phyloP scores from a whole-genome alignment of 2,113 vertebrate species.

The Monarcha castaneiventris region DNA sequence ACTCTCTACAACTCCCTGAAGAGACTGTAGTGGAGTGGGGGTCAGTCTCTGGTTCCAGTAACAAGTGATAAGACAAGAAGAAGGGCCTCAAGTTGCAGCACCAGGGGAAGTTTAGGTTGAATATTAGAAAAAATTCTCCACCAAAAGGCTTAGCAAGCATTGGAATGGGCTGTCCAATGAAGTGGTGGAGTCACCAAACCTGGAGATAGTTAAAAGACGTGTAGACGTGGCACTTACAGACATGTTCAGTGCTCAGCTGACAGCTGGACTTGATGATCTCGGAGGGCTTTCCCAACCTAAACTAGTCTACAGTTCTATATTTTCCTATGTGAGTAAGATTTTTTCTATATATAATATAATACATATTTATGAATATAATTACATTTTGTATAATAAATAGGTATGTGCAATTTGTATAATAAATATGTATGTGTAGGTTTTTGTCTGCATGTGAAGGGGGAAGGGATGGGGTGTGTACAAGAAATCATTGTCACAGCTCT shows the following conservation, averaged over 20 bases:
- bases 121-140: background rate
- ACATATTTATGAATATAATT: background rate
- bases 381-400: background rate
- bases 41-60: background rate
- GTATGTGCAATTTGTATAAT: background rate
- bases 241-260: background rate
- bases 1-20: background rate
- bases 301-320: background rate
- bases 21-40: no score
- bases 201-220: background rate
- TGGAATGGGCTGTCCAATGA: background rate
- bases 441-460: background rate
- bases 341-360: background rate
- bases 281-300: background rate
- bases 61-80: background rate
- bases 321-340: background rate
- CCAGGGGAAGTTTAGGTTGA: background rate
- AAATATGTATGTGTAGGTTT: background rate
- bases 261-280: background rate
- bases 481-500: background rate
- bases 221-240: background rate
- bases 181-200: background rate
- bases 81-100: background rate
- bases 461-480: background rate
- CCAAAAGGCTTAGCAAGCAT: background rate